A percentile compares a stretch with the other conserved stretches of the same genome.
Conservation (phyloP, 2,888 invertebrate genomes). For the Fissipunctia ypsillon region DNA sequence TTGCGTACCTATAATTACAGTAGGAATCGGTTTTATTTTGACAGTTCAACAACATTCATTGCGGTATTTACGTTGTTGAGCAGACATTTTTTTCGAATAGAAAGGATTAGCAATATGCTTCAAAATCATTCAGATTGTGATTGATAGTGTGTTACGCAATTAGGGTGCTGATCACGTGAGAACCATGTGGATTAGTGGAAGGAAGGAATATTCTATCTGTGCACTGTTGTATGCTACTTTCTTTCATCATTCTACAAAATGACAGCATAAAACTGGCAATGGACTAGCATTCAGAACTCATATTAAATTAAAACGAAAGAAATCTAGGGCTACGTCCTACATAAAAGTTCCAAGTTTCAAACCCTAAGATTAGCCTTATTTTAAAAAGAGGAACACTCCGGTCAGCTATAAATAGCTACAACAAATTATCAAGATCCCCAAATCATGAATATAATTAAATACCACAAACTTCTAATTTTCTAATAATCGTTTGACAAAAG, state of each 20-base stretch:
- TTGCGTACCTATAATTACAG: too few species aligned
- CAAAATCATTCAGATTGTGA: too few species aligned
- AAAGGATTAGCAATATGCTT: too few species aligned
- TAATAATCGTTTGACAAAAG: constrained; percentile 27
- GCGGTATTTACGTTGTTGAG: too few species aligned
- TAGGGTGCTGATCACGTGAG: background rate
- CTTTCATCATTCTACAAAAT: background rate
- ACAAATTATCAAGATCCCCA: constrained; percentile 11
- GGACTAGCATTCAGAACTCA: background rate
- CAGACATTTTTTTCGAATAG: too few species aligned
- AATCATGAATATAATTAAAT: background rate
- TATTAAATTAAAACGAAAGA: background rate
- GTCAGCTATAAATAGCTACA: background rate
- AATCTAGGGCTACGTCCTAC: background rate
- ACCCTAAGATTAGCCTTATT: background rate
- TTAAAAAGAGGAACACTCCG: background rate
- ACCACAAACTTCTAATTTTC: background rate
- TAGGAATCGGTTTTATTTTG: too few species aligned
- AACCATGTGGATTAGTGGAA: background rate
- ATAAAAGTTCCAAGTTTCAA: background rate
- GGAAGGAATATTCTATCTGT: background rate
- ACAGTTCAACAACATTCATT: too few species aligned
- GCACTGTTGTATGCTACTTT: background rate
- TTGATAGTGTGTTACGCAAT: too few species aligned
- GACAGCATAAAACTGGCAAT: background rate